phyloP scores from a whole-genome alignment of 92 coral and sea anemone species.

The Porites lobata region DNA sequence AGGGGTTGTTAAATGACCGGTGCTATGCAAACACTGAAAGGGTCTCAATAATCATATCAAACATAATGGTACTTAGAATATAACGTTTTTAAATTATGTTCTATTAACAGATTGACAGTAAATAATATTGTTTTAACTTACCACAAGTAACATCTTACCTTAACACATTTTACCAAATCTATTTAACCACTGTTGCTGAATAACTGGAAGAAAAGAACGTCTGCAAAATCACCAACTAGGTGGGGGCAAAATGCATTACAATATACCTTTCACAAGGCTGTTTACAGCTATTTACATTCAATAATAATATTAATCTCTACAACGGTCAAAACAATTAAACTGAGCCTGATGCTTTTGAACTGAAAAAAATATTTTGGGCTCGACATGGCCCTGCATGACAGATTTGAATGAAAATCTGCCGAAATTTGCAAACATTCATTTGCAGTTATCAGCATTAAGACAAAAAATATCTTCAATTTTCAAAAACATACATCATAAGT shows the following conservation, averaged over 20 bases:
- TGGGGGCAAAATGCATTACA: too few relatives aligned
- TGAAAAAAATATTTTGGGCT: too few relatives aligned
- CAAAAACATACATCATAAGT: neutral
- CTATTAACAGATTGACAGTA: constrained; percentile 2
- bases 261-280: neutral
- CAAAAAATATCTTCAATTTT: neutral
- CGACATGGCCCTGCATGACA: neutral
- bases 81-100: constrained; percentile 11
- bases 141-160: neutral
- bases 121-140: neutral
- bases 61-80: constrained; percentile 17
- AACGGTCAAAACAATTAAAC: neutral
- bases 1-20: too few relatives aligned
- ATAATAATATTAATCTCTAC: neutral
- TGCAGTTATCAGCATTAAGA: neutral
- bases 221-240: neutral
- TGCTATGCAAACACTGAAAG: too few relatives aligned
- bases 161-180: neutral
- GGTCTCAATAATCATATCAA: neutral
- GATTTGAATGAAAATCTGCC: neutral
- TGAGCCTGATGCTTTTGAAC: neutral
- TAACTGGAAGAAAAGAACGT: neutral
- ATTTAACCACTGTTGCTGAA: neutral
- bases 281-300: neutral
- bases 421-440: constrained; percentile 3